Conservation (phyloP, 2,113 vertebrate species). For the Furnarius figulus region DNA sequence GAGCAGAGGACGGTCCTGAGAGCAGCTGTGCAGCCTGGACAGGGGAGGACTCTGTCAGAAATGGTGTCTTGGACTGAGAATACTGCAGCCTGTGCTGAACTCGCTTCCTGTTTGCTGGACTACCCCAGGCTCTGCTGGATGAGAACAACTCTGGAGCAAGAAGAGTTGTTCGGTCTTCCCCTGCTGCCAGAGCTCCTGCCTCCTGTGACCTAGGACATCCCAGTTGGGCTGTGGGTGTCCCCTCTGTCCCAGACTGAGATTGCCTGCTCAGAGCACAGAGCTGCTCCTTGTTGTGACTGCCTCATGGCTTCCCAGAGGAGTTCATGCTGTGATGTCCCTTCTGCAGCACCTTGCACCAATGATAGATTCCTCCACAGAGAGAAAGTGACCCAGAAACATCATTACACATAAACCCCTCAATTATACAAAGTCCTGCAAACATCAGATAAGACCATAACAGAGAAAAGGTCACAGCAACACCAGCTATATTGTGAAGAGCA, state of each 20-base stretch:
- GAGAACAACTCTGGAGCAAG: not conserved
- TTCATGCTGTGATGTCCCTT: not conserved
- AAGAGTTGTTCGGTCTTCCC: not conserved
- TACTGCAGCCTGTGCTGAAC: not conserved
- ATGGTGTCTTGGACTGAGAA: not conserved
- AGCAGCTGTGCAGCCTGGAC: not conserved
- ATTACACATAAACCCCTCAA: constrained; percentile 14
- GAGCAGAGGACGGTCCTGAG: not conserved
- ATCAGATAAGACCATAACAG: constrained; percentile 55
- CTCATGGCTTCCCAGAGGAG: not conserved
- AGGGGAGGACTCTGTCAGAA: not conserved
- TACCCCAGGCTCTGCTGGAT: not conserved
- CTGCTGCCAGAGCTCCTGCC: not conserved
- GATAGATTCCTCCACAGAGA: not conserved
- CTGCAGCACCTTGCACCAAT: not conserved
- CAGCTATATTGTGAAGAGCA: constrained; percentile 65
- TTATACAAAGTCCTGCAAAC: constrained; percentile 43
- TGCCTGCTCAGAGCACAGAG: not conserved
- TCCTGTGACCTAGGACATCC: not conserved
- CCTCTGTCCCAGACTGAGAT: not conserved
- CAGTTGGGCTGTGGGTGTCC: not conserved
- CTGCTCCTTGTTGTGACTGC: not conserved
- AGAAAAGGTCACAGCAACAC: constrained; percentile 67
- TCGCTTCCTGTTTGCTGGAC: not conserved
- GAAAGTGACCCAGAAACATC: constrained; percentile 29